A percentile compares a stretch with the other conserved stretches of the same genome.
These are phyloP conservation scores for Alauda arvensis DNA, from an alignment of 2,797 vertebrate species.

Conservation along the genomic window DNA sequence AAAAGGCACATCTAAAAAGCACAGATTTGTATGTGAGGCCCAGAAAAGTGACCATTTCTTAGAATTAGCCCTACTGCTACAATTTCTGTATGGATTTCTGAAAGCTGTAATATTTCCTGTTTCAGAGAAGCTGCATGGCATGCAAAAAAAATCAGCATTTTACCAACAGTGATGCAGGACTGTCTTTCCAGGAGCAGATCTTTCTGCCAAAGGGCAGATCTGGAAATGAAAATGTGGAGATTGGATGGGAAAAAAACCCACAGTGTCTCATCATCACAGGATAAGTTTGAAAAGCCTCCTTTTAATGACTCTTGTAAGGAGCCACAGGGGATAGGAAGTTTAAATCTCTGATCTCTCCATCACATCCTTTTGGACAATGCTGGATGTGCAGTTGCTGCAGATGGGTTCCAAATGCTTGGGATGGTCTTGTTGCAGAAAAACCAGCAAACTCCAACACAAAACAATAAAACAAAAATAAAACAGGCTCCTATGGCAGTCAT, in stretches of 20 bases:
- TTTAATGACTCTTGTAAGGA: not conserved
- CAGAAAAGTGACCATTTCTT: not conserved
- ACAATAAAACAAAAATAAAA: not conserved
- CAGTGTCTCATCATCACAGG: not conserved
- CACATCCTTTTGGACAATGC: not conserved
- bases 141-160: not conserved
- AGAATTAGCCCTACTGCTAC: not conserved
- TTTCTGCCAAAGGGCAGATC: not conserved
- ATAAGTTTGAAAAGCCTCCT: not conserved
- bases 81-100: not conserved
- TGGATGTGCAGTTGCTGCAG: not conserved
- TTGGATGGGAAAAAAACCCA: not conserved
- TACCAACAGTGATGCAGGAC: not conserved
- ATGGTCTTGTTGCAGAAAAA: not conserved
- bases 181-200: not conserved
- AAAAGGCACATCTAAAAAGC: not conserved
- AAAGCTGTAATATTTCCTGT: not conserved
- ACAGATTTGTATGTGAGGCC: not conserved
- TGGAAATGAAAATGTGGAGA: not conserved
- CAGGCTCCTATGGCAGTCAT: not conserved
- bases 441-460: not conserved
- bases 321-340: not conserved
- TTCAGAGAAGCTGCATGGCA: not conserved
- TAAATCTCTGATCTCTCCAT: not conserved
- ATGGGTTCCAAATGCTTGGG: slow-evolving; percentile 9